Base-by-base conservation (phyloP, 1,140 invertebrate species). In the Cataglyphis hispanica region DNA sequence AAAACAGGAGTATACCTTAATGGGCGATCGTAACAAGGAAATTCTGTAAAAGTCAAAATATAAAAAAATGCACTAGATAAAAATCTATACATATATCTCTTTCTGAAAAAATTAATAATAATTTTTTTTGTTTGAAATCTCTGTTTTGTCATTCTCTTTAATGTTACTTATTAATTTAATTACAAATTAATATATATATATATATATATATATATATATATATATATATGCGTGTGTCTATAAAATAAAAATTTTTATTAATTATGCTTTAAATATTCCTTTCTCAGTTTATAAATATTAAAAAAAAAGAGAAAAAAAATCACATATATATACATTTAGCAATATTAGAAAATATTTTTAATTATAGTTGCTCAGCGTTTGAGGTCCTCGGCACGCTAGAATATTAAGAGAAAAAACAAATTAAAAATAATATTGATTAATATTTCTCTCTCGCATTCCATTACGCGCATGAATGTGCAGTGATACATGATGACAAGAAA, bases 341-440 rank as follows among this genome's bases (percentile, higher is more conserved):
- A 63, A 76, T 27, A 63, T 27, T 40, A 63, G 46, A n/a, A 61
- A 58, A 58, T 27, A 43, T n/a, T 19, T 46, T 77, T n/a, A 77
- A 64, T 43, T 27, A 10, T 22, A 19, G 10, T 40, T 60, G 56
- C 56, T 27, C 53, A 25, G 34, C 19, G 27, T 25, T 31, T 25
- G 11, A 31, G 37, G 10, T 10, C 10, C 10, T 64, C 58, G 3
- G 43, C 16, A 25, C 27, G n/a, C 2, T 40, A 10, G 22, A 43
- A 63, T 77, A 77, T 63, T 77, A 77, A 77, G 58, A 50, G 5
- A 19, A 16, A 6, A 16, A 50, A 61, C 74, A 76, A 63, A 76
- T 76, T 63, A 58, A 76, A 63, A 76, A 63, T 31, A 77, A 77
- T 58, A 77, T 77, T 75, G 58, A 77, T 63, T 25, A 46, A 77